Percentiles rank a stretch among this genome's conserved stretches.
phyloP scores from a whole-genome alignment of 2,113 vertebrate genomes.

The Girardinichthys multiradiatus region DNA sequence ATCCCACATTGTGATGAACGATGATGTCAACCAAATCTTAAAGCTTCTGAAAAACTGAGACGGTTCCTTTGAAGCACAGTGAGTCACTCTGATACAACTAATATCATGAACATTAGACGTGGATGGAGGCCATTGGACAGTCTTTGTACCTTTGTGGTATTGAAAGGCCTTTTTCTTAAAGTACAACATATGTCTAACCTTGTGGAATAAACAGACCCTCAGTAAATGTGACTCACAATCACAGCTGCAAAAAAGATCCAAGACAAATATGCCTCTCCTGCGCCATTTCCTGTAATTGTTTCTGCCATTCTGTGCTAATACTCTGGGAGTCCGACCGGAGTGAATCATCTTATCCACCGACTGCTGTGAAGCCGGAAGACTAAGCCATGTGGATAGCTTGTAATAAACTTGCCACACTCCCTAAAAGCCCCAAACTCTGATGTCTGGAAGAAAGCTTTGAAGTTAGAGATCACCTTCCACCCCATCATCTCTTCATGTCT shows the following conservation, averaged over 20 bases:
- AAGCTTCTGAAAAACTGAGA: conserved; percentile 5
- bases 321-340: conserved; percentile 5
- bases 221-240: conserved; percentile 31
- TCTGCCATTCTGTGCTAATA: neutral
- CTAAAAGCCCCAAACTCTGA: conserved; percentile 42
- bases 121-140: conserved; percentile 33
- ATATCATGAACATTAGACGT: neutral
- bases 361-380: conserved; percentile 14
- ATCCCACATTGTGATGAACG: conserved; percentile 17
- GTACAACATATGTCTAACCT: conserved; percentile 17
- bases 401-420: conserved; percentile 44
- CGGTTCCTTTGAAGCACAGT: neutral
- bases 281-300: conserved; percentile 7
- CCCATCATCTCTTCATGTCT: conserved; percentile 30
- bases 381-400: conserved; percentile 44
- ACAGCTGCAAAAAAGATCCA: neutral
- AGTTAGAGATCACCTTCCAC: conserved; percentile 43
- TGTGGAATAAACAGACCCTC: conserved; percentile 11
- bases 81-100: neutral
- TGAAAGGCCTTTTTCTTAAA: conserved; percentile 8
- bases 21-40: conserved; percentile 24
- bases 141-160: conserved; percentile 33
- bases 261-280: neutral
- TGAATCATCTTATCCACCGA: conserved; percentile 16
- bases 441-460: conserved; percentile 60